phyloP scores from a whole-genome alignment of 2,888 invertebrate genomes.

The Eristalis arbustorum region DNA sequence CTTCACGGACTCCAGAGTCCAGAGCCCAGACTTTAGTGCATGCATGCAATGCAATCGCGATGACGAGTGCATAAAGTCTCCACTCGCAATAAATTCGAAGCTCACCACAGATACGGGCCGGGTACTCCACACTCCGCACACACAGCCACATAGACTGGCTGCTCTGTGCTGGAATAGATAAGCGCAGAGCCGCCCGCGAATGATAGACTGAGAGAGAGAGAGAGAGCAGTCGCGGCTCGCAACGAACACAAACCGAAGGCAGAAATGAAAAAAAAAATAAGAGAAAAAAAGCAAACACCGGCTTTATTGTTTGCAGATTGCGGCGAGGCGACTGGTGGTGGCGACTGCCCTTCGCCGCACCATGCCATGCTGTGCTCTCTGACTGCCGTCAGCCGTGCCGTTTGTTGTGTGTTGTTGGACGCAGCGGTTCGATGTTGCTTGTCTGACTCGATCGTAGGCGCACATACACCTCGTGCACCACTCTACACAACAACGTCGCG shows the following conservation, averaged over 20 bases:
- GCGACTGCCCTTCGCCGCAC: not conserved
- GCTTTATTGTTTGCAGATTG: slow-evolving; percentile 68
- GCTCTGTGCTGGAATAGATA: slow-evolving; percentile 35
- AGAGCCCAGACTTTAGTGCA: not conserved
- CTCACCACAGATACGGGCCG: slow-evolving; percentile 21
- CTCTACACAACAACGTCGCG: slow-evolving; percentile 6
- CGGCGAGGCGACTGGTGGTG: not conserved
- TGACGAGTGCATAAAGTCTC: slow-evolving; percentile 42
- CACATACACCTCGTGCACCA: not conserved
- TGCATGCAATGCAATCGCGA: not conserved
- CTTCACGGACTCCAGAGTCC: slow-evolving; percentile 12
- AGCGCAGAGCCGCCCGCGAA: slow-evolving; percentile 15
- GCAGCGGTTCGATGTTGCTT: slow-evolving; percentile 55
- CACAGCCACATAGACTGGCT: not conserved
- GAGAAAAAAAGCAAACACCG: slow-evolving; percentile 53
- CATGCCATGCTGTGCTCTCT: not conserved
- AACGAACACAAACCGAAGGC: slow-evolving; percentile 18
- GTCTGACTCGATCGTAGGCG: slow-evolving; percentile 61
- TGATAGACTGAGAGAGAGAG: not conserved
- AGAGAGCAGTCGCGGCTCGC: not conserved
- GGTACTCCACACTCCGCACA: not conserved
- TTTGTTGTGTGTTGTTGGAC: slow-evolving; percentile 41
- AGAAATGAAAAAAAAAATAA: not conserved
- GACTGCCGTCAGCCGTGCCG: slow-evolving; percentile 1
- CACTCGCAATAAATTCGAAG: slow-evolving; percentile 53